These are phyloP conservation scores for Oligia fasciuncula DNA, from an alignment of 2,888 invertebrate genomes.

Conservation along the genomic window DNA sequence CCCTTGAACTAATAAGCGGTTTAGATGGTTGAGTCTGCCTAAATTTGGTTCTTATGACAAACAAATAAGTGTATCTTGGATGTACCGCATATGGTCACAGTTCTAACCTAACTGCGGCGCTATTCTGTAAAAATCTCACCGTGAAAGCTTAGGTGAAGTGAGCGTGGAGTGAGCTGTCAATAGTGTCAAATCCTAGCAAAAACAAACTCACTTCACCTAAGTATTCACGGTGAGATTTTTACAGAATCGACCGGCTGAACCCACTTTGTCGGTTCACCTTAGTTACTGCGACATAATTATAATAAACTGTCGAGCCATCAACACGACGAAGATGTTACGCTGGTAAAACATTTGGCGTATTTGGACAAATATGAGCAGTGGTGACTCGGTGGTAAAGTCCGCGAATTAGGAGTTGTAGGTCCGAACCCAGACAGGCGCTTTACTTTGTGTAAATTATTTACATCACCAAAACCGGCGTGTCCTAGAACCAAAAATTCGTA, in stretches of 20 bases:
- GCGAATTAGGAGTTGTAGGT: no score
- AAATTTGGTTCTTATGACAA: neutral
- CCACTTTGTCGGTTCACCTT: neutral
- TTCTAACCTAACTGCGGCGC: neutral
- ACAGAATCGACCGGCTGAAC: neutral
- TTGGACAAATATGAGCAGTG: neutral
- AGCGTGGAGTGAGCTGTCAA: no score
- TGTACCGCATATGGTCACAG: neutral
- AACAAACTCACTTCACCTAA: no score
- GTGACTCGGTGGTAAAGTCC: no score
- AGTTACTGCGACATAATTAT: neutral
- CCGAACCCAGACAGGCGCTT: no score
- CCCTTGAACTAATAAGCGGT: neutral
- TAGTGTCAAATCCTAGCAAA: no score
- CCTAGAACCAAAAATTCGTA: no score
- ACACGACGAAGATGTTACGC: neutral
- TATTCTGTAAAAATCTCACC: no score
- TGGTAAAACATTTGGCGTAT: neutral
- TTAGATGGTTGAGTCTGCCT: neutral
- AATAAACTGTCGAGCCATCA: neutral
- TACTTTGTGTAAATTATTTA: no score
- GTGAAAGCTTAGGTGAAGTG: no score
- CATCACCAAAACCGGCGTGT: no score
- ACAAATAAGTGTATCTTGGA: neutral
- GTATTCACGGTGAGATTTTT: no score